Percentiles rank a stretch among this genome's conserved stretches.
phyloP scores from a whole-genome alignment of 2,113 vertebrate species.

The Chionodraco myersi region DNA sequence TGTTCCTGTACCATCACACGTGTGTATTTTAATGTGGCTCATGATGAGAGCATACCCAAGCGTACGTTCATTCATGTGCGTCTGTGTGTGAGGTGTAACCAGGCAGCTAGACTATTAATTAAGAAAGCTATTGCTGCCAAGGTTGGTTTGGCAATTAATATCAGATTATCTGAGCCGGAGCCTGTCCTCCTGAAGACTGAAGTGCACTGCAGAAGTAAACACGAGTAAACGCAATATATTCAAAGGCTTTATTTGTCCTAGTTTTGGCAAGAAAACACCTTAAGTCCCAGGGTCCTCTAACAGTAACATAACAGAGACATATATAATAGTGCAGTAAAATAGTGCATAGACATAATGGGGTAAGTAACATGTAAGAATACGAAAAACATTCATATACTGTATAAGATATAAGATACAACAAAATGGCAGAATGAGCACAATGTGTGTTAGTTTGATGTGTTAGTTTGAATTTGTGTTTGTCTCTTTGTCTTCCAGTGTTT shows the following conservation, averaged over 20 bases:
- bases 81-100: neutral
- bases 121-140: conserved; percentile 39
- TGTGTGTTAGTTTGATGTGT: neutral
- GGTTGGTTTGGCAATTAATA: conserved; percentile 58
- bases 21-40: neutral
- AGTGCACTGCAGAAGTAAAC: conserved; percentile 11
- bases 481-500: neutral
- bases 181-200: neutral
- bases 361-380: no score
- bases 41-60: neutral
- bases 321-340: no score
- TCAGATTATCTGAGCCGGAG: conserved; percentile 46
- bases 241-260: no score
- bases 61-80: neutral
- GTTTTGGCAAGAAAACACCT: no score
- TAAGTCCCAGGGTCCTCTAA: no score
- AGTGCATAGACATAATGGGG: no score
- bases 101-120: conserved; percentile 43
- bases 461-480: neutral
- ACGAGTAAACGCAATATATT: neutral
- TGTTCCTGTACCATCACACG: neutral
- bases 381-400: no score
- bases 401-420: no score
- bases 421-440: no score
- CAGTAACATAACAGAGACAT: no score